These are phyloP conservation scores for Dipodomys ordii DNA, from an alignment of 2,113 vertebrate species.

Conservation along the genomic window DNA sequence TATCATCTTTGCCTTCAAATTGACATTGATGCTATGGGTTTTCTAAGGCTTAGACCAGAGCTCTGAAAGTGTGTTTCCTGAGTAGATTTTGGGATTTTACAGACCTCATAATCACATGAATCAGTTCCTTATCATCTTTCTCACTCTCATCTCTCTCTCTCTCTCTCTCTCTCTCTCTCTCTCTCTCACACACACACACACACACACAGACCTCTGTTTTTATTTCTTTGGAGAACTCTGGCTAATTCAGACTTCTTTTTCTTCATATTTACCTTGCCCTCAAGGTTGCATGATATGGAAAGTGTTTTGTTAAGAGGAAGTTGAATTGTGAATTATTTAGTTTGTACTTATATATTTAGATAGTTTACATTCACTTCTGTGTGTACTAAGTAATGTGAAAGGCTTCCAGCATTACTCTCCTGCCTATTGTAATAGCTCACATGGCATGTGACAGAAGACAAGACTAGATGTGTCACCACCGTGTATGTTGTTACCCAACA, in stretches of 20 bases:
- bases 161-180: neutral
- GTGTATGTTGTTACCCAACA: neutral
- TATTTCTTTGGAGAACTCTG: neutral
- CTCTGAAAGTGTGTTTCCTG: neutral
- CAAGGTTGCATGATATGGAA: neutral
- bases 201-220: neutral
- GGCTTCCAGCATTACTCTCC: neutral
- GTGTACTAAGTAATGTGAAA: neutral
- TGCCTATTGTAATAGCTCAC: neutral
- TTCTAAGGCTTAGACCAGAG: neutral
- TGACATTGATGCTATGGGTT: neutral
- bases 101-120: neutral
- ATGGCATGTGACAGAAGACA: neutral
- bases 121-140: neutral
- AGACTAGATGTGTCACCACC: neutral
- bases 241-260: neutral
- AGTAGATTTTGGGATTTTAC: neutral
- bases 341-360: neutral
- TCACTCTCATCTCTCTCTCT: neutral
- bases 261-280: neutral
- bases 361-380: conserved; percentile 1
- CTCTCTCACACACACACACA: neutral
- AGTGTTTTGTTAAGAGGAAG: neutral
- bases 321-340: neutral
- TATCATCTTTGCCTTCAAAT: neutral